Evolutionary conservation across 2,888 invertebrate genomes (phyloP).

Genomic region (Xestia ashworthii): DNA sequence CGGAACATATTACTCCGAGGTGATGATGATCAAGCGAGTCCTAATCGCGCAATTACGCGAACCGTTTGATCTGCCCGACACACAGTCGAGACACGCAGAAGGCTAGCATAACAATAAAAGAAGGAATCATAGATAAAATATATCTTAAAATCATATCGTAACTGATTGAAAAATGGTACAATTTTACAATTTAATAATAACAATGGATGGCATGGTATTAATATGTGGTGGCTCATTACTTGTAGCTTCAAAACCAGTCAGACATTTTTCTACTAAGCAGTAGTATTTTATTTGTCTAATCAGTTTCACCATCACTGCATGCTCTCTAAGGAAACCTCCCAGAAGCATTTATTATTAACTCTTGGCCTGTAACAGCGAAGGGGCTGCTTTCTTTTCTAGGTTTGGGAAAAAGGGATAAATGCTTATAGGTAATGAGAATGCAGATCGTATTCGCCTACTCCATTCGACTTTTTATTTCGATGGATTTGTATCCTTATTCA

Average conservation of each 20-base stretch:
- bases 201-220: neutral
- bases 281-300: no score
- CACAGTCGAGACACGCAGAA: constrained; percentile 24
- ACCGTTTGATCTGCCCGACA: constrained; percentile 34
- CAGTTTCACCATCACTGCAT: neutral
- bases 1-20: constrained; percentile 8
- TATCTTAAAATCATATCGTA: neutral
- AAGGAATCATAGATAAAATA: neutral
- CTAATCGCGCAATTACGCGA: constrained; percentile 31
- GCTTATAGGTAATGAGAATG: neutral
- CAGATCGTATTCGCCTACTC: no score
- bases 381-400: neutral
- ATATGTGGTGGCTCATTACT: neutral
- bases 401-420: neutral
- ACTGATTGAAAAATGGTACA: neutral
- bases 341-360: neutral
- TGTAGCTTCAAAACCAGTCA: neutral
- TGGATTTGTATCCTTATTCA: neutral
- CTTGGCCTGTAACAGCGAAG: neutral
- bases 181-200: neutral
- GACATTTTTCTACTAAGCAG: neutral
- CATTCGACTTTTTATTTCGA: no score
- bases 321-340: neutral
- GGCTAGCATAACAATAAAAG: neutral
- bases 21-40: constrained; percentile 34